Conservation (phyloP, 2,888 invertebrate species). For the Lysandra coridon region DNA sequence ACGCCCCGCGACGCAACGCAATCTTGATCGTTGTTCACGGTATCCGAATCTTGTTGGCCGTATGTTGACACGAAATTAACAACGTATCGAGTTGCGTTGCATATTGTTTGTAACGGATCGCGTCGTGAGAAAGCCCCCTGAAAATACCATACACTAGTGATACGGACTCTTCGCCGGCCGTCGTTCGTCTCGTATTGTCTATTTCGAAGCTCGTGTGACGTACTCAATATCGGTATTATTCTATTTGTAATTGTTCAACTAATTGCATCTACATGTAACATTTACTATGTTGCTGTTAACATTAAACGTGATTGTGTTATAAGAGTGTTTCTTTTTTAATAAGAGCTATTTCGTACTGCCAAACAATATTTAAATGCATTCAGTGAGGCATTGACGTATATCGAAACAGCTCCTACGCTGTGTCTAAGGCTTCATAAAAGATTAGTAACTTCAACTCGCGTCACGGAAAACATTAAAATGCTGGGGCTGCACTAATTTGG, state of each 20-base stretch:
- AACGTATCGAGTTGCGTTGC: slow-evolving; percentile 48
- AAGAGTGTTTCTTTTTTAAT: slow-evolving; percentile 2
- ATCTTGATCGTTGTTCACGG: slow-evolving; percentile 41
- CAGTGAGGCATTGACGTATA: not conserved
- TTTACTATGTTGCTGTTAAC: slow-evolving; percentile 20
- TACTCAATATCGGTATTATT: not conserved
- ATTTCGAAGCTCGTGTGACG: slow-evolving; percentile 10
- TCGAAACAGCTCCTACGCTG: slow-evolving; percentile 5
- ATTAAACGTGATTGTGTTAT: slow-evolving; percentile 17
- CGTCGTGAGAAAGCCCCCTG: slow-evolving; percentile 50
- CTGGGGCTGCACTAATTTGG: not conserved
- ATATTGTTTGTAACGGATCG: slow-evolving; percentile 48
- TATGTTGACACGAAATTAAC: slow-evolving; percentile 48
- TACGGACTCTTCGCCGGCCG: slow-evolving; percentile 29
- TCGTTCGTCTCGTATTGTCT: not conserved
- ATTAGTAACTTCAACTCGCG: not conserved
- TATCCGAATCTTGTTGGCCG: slow-evolving; percentile 44
- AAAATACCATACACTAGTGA: slow-evolving; percentile 45
- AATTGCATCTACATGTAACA: slow-evolving; percentile 37
- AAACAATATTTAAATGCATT: not conserved
- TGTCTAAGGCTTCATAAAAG: not conserved
- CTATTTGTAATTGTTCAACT: slow-evolving; percentile 27
- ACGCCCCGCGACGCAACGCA: slow-evolving; percentile 48
- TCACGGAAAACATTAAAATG: not conserved
- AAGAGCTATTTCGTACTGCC: not conserved